Percentiles rank a stretch among this genome's conserved stretches.
Evolutionary conservation across 1,140 invertebrate species (phyloP).

Genomic region (Laupala kohalensis): DNA sequence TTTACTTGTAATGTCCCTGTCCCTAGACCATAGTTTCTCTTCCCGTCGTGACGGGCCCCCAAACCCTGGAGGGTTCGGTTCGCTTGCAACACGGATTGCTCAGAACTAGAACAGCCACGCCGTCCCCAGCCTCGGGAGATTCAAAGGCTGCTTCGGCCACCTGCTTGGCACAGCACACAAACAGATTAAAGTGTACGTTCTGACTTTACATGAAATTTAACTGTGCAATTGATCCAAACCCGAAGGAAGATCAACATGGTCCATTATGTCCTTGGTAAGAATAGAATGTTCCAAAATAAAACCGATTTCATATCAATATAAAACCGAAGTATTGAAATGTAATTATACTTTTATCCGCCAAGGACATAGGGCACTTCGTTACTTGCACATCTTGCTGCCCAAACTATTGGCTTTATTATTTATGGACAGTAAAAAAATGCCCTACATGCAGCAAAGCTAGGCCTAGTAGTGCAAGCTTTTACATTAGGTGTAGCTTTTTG

Average conservation of each 20-base stretch:
- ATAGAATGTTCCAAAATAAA: not conserved
- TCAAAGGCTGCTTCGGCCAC: conserved; percentile 15
- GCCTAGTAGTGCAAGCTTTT: conserved; percentile 1
- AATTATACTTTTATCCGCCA: not conserved
- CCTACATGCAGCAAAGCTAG: conserved; percentile 2
- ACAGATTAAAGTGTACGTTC: not conserved
- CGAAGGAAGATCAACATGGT: not conserved
- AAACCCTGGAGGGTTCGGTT: conserved; percentile 14
- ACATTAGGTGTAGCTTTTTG: not conserved
- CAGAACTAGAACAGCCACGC: conserved; percentile 15
- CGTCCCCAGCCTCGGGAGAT: conserved; percentile 15
- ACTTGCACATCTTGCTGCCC: not conserved
- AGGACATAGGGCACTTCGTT: not conserved
- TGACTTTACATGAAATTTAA: not conserved
- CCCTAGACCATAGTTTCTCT: conserved; percentile 18
- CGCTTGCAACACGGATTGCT: conserved; percentile 18
- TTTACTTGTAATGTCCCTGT: conserved; percentile 15
- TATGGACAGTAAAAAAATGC: not conserved
- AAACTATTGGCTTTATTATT: not conserved
- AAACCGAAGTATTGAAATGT: not conserved
- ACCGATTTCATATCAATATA: not conserved
- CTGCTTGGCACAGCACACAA: conserved; percentile 15
- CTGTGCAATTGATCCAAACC: not conserved
- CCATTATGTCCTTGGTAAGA: not conserved
- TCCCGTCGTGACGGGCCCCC: conserved; percentile 12